Evolutionary conservation across 2,113 vertebrate genomes (phyloP).

Genomic region (Poecile atricapillus): DNA sequence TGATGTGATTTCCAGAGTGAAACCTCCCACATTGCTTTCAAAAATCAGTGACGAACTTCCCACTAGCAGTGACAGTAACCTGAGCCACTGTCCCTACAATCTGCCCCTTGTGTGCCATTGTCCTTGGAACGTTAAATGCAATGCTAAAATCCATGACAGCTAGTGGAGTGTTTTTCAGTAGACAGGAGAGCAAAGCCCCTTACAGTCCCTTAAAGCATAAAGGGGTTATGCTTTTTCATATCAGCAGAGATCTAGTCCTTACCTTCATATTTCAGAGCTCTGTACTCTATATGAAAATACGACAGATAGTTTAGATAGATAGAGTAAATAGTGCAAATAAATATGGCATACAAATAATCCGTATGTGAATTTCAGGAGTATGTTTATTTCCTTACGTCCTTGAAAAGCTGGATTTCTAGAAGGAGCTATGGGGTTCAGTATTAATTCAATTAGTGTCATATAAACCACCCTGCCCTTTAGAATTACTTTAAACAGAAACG

Average conservation of each 20-base stretch:
- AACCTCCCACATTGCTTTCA: background rate
- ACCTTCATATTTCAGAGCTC: background rate
- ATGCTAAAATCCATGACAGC: background rate
- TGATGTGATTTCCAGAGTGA: background rate
- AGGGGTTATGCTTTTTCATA: background rate
- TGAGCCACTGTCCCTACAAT: background rate
- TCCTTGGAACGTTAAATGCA: background rate
- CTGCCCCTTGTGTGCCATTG: background rate
- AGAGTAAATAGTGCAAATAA: background rate
- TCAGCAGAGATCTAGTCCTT: background rate
- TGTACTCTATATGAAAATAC: background rate
- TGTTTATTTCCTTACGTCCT: background rate
- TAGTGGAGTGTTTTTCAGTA: background rate
- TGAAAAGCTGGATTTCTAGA: background rate
- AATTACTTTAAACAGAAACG: background rate
- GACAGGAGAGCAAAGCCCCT: background rate
- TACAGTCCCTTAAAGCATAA: background rate
- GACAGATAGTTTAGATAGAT: background rate
- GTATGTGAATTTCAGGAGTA: background rate
- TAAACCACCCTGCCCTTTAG: conserved; percentile 16
- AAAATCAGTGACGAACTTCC: background rate
- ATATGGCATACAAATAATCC: background rate
- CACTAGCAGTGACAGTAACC: background rate
- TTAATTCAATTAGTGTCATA: conserved; percentile 14
- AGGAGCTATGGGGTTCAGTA: background rate